Evolutionary conservation across 2,113 vertebrate species (phyloP).

Genomic region (Nyctibius bracteatus): DNA sequence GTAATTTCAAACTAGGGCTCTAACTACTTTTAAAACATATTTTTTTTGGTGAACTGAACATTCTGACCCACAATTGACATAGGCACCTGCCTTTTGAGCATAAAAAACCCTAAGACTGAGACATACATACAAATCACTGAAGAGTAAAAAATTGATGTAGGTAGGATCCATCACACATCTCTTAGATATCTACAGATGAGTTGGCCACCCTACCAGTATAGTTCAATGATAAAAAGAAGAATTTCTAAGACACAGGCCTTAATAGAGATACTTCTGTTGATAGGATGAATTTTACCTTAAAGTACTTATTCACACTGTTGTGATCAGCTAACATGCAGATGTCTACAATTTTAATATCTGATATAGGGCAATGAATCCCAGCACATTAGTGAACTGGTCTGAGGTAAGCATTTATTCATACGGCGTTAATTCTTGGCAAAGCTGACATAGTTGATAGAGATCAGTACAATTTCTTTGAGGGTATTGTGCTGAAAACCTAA

Average conservation of each 20-base stretch:
- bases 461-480: background rate
- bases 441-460: background rate
- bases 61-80: background rate
- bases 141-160: background rate
- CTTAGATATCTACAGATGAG: background rate
- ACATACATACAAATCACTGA: background rate
- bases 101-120: background rate
- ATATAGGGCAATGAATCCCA: background rate
- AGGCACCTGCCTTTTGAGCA: background rate
- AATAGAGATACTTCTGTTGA: background rate
- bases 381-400: background rate
- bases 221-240: background rate
- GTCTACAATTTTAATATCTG: background rate
- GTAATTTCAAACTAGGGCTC: background rate
- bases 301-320: background rate
- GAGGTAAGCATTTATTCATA: background rate
- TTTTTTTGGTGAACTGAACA: background rate
- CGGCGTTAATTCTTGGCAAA: background rate
- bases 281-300: background rate
- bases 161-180: background rate
- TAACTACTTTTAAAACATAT: background rate
- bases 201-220: background rate
- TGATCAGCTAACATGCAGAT: background rate
- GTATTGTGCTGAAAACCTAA: background rate
- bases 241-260: background rate